Evolutionary conservation across 35 echinoderm and acorn worm species (phyloP).

Genomic region (Stichopus chloronotus): DNA sequence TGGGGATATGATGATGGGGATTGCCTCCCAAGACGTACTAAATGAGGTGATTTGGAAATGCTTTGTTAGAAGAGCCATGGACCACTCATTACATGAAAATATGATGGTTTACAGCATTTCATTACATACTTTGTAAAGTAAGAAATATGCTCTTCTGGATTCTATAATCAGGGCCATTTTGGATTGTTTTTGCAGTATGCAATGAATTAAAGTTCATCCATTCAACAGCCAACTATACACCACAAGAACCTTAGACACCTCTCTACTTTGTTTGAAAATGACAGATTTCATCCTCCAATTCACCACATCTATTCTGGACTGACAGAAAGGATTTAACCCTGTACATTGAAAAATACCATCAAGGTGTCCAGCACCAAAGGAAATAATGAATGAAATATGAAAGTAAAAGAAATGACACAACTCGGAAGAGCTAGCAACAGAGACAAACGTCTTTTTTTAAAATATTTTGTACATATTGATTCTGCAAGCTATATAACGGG

Average conservation of each 20-base stretch:
- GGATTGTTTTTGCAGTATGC: neutral
- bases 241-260: neutral
- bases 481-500: too few species aligned
- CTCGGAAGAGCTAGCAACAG: too few species aligned
- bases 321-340: neutral
- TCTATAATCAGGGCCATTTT: neutral
- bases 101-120: too few species aligned
- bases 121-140: too few species aligned
- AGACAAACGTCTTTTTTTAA: too few species aligned
- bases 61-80: too few species aligned
- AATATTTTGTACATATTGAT: too few species aligned
- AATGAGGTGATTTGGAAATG: too few species aligned
- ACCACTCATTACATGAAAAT: too few species aligned
- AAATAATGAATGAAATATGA: neutral
- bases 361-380: neutral
- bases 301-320: neutral
- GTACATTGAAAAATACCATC: neutral
- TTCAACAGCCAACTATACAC: neutral
- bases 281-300: neutral
- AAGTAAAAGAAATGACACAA: neutral
- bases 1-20: too few species aligned
- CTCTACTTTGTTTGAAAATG: neutral
- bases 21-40: too few species aligned
- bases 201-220: neutral
- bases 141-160: neutral